Evolutionary conservation across 2,888 invertebrate species (phyloP), one percentile per base, ranked within the genome.

Genomic region (Aricia artaxerxes): DNA sequence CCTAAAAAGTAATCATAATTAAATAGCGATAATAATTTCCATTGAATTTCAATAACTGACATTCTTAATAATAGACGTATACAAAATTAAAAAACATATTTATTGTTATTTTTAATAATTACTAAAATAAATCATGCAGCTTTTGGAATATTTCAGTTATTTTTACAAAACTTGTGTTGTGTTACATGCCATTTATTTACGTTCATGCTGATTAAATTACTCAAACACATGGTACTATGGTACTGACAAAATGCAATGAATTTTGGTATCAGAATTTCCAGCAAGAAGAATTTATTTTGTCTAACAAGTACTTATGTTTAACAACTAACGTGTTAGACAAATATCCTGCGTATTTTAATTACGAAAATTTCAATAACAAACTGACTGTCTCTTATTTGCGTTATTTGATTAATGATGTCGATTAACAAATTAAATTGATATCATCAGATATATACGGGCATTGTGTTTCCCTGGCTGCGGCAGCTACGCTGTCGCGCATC

Each of bases 1-100:
- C 93, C 93, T 93, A 84, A 73, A 84, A 44, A n/a, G 44, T 11
- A 69, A 69, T 57, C 80, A 82, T 80, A 73, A 35, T 31, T 40
- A 77, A 75, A 73, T 64, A 16, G 16, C 1, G 13, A 57, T 16
- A 57, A 79, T 53, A 53, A 79, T 57, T 69, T 9, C 2, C 24
- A 3, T 53, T 57, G 9, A 35, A 53, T 35, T 13, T 6, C 13
- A 73, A 57, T 35, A 76, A 16, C 49, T 7, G 13, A 31, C 35
- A 16, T 11, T 75, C 44, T 24, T 35, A 75, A 2, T 4, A 13
- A n/a, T 24, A 24, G 31, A 6, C 24, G n/a, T 64, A 11, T 64
- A 61, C 24, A 24, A 24, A 24, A 61, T 60, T n/a, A 5, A 24
- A 31, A 31, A 61, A 24, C 1, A 61, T 7, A 61, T 61, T n/a